Percentiles rank a stretch among this genome's conserved stretches.
These are phyloP conservation scores for Syrrhaptes paradoxus DNA, from an alignment of 2,113 vertebrate genomes.

Conservation along the genomic window DNA sequence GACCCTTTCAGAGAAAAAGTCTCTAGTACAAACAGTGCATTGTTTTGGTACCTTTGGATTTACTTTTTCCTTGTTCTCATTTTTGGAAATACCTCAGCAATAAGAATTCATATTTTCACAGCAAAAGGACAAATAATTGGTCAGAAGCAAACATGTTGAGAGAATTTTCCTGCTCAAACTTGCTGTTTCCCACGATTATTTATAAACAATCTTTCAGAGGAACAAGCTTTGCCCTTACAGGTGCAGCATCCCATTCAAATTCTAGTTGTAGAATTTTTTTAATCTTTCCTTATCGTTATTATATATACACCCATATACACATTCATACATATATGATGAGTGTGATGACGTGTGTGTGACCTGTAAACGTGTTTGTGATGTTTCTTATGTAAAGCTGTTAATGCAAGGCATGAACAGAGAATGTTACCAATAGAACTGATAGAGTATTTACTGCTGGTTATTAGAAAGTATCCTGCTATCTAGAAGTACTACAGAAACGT, in stretches of 20 bases:
- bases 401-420: not conserved
- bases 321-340: not conserved
- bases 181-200: not conserved
- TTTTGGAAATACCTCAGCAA: not conserved
- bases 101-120: not conserved
- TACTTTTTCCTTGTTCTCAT: not conserved
- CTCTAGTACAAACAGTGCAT: not conserved
- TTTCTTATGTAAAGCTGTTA: not conserved
- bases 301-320: too few relatives aligned
- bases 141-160: not conserved
- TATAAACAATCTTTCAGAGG: not conserved
- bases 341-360: not conserved
- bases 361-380: not conserved
- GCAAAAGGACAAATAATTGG: not conserved
- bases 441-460: not conserved
- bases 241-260: not conserved
- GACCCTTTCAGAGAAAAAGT: not conserved
- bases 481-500: not conserved
- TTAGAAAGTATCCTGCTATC: not conserved
- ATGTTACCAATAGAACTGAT: not conserved
- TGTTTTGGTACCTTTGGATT: not conserved
- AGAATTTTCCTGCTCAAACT: not conserved
- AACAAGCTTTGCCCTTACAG: not conserved
- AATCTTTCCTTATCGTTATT: not conserved
- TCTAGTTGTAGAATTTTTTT: not conserved